Evolutionary conservation across 2,888 invertebrate species (phyloP).

Genomic region (Ashinkailepas kermadecensis): DNA sequence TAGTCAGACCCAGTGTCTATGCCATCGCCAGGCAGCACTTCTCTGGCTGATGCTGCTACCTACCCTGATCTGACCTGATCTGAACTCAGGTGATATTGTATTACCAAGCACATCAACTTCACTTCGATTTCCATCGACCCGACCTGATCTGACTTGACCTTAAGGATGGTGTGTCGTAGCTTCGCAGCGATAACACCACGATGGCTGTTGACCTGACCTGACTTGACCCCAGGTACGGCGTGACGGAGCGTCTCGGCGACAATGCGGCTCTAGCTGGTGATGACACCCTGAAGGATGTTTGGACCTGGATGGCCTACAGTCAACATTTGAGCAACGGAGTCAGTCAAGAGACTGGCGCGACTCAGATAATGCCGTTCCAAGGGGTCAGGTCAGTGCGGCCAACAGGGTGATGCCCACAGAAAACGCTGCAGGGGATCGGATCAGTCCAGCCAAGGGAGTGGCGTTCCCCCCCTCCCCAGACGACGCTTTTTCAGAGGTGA

Average conservation of each 20-base stretch:
- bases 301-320: slow-evolving; percentile 19
- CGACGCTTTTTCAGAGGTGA: no score
- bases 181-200: neutral
- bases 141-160: neutral
- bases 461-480: no score
- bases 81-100: no score
- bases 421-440: no score
- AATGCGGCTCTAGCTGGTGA: neutral
- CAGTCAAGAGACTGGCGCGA: neutral
- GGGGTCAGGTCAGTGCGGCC: neutral
- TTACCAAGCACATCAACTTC: no score
- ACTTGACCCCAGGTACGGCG: neutral
- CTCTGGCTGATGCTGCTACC: no score
- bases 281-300: neutral
- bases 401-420: no score
- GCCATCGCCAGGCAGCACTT: no score
- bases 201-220: neutral
- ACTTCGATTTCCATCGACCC: neutral
- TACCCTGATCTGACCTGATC: no score
- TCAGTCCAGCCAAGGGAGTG: no score
- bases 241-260: neutral
- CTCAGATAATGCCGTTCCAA: neutral
- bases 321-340: neutral
- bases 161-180: neutral
- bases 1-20: no score